Evolutionary conservation across 2,888 invertebrate species (phyloP), one percentile per base, ranked within the genome.

Genomic region (Patella caerulea): DNA sequence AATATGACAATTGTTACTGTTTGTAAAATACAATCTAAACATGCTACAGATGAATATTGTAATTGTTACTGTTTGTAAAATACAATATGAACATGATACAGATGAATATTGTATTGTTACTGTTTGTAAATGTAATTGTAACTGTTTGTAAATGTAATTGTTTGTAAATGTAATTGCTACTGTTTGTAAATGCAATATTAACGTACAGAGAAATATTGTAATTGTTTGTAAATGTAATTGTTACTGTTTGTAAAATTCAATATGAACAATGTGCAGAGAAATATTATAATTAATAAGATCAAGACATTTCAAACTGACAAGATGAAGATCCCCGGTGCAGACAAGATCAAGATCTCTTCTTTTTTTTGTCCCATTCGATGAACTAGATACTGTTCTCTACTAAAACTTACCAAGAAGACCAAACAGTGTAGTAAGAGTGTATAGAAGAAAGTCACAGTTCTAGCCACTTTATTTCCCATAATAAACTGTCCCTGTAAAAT

Each of bases 371-470:
- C n/a, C 17, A 9, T 45, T 45, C 9, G 45, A 45, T 9, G 9
- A 5, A 45, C 45, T 45, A 45, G 45, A 45, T 45, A 45, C 45
- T 19, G 53, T 9, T 11, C 59, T 0, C 11, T 17, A n/a, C 11
- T 34, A 53, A n/a, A 54, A 86, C 91, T 87, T 81, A 93, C 93
- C 88, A 92, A 81, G 87, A 93, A 93, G 14, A 93, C 92, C 19
- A 93, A 87, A 52, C 91, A 85, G 81, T 93, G 93, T 14, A 93
- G 90, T 11, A 93, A 83, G 54, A 93, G 81, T 7, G 92, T 92
- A 90, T 93, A 93, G 86, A 93, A 90, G 86, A 93, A 93, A 72
- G 92, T 91, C 53, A 92, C 86, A 54, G 92, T 91, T 45, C 93
- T 87, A 7, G 93, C 92, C 29, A 88, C 88, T 75, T 92, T 91